Conservation (phyloP, 2,113 vertebrate species). For the Heterotilapia buettikoferi region DNA sequence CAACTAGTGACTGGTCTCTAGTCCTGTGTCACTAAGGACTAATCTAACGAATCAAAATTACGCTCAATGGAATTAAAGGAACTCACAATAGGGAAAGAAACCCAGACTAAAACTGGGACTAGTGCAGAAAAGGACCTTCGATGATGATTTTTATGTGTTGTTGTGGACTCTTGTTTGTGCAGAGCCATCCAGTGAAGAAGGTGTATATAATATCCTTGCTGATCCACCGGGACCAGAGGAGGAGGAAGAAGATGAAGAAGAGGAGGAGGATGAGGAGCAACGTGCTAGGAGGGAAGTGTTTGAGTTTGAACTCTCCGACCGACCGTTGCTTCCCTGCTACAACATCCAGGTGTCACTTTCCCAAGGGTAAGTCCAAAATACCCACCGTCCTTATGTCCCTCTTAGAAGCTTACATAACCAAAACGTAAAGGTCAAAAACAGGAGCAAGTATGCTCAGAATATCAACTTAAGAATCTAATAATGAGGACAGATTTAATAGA, state of each 20-base stretch:
- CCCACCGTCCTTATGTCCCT: not conserved
- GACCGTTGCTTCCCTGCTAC: constrained; percentile 53
- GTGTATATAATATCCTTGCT: constrained; percentile 9
- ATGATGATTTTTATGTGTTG: not conserved
- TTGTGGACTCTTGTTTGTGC: not conserved
- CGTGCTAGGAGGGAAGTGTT: constrained; percentile 40
- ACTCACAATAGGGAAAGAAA: not conserved
- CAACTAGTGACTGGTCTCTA: not conserved
- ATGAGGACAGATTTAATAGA: not conserved
- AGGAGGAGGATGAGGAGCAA: constrained; percentile 20
- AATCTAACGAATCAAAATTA: not conserved
- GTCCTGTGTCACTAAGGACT: not conserved
- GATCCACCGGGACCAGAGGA: constrained; percentile 44
- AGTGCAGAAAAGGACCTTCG: not conserved
- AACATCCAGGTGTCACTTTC: constrained; percentile 34
- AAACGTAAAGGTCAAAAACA: not conserved
- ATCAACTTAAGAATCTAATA: not conserved
- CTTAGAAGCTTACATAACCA: not conserved
- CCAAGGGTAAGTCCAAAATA: constrained; percentile 10
- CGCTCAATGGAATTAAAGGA: not conserved
- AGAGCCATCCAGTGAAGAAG: constrained; percentile 1
- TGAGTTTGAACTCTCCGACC: constrained; percentile 52
- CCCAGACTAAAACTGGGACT: not conserved
- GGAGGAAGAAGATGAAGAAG: constrained; percentile 30
- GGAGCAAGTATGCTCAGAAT: not conserved